Evolutionary conservation across 2,888 invertebrate species (phyloP).

Genomic region (Caenorhabditis sp.): DNA sequence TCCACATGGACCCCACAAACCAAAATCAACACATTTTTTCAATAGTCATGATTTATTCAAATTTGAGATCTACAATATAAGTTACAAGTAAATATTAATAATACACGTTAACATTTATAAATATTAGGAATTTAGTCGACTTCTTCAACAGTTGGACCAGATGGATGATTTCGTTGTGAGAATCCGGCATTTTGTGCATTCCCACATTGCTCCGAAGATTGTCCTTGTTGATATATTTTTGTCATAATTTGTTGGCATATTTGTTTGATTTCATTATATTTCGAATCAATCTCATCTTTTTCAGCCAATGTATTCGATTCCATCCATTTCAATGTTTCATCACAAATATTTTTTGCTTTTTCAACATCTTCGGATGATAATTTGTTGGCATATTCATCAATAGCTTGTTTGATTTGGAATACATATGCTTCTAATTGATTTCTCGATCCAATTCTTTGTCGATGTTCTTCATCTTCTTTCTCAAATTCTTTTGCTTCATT

Average conservation of each 20-base stretch:
- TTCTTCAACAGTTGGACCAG: constrained; percentile 12
- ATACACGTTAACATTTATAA: not conserved
- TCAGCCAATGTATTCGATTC: constrained; percentile 81
- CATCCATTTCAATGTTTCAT: constrained; percentile 83
- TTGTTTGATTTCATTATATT: constrained; percentile 2
- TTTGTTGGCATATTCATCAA: constrained; percentile 79
- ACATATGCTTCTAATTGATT: constrained; percentile 86
- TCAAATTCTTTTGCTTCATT: constrained; percentile 91
- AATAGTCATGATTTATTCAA: not conserved
- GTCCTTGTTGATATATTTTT: not conserved
- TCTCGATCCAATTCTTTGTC: constrained; percentile 79
- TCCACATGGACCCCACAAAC: no score
- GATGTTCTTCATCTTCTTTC: constrained; percentile 76
- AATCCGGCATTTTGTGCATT: constrained; percentile 5
- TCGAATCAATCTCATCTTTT: constrained; percentile 73
- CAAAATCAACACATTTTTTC: constrained; percentile 5
- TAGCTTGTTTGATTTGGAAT: constrained; percentile 59
- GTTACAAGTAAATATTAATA: not conserved
- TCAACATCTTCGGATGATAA: constrained; percentile 84
- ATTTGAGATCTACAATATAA: not conserved
- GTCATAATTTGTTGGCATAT: constrained; percentile 4
- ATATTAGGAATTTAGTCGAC: constrained; percentile 6
- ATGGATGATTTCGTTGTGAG: not conserved
- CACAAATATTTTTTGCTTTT: constrained; percentile 84
- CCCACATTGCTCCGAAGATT: not conserved